Evolutionary conservation across 2,113 vertebrate species (phyloP), one percentile per base, ranked within the genome.

Genomic region (Pelvicachromis taeniatus): DNA sequence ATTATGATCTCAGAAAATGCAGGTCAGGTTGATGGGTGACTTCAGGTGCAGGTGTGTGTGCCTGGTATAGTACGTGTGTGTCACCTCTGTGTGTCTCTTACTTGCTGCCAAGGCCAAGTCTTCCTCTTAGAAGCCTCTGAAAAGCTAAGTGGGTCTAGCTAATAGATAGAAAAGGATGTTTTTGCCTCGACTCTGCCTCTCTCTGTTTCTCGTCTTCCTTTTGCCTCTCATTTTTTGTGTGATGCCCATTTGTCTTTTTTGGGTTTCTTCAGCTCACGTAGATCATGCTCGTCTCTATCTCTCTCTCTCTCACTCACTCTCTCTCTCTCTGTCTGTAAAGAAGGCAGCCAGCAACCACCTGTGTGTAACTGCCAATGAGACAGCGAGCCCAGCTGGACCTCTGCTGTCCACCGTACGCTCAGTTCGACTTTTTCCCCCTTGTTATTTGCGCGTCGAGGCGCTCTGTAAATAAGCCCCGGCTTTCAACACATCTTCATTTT

Each of bases 351-450:
- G 80, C 54, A 79, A 65, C n/a, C 45, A 83, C 89, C 87, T 45
- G 83, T 4, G 68, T 54, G 82, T 75, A 70, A 26, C 26, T 85
- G 85, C 89, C 75, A 5, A 42, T 77, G 92, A 89, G 91, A 87
- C 80, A 23, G 23, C n/a, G 2, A 70, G n/a, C 75, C 75, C 83
- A 52, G 85, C 33, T 6, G 65, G 87, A 87, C 83, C 80, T 85
- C 83, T 83, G 73, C 86, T 70, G 89, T 80, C 84, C 84, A 13
- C 42, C 78, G 21, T 68, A 56, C 6, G 33, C 83, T 88, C 70
- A 29, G 63, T 88, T 86, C 80, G 77, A 89, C 85, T 91, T 85
- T 87, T 52, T 88, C 78, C 53, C 82, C 52, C 40, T 82, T 38
- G 2, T 84, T 73, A 75, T 16, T 82, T 85, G 81, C 63, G 26